Evolutionary conservation across 1,140 invertebrate species (phyloP).

Genomic region (Cotesia typhae): DNA sequence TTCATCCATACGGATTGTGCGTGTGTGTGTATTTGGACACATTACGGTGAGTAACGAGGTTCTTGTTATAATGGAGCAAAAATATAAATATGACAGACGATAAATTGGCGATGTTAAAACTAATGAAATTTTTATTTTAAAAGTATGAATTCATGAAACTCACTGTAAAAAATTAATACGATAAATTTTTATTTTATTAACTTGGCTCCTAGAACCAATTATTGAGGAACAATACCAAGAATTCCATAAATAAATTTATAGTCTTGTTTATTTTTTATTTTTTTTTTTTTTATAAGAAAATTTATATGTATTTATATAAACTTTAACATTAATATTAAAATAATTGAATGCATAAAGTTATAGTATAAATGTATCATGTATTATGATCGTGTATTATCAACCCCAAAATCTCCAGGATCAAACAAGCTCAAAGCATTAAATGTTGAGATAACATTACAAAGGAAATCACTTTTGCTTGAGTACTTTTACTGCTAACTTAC

Average conservation of each 20-base stretch:
- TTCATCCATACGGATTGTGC: neutral
- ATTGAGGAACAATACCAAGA: too few relatives aligned
- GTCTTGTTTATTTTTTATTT: neutral
- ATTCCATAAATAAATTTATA: conserved; percentile 7
- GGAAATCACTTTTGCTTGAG: conserved; percentile 36
- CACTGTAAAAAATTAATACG: conserved; percentile 9
- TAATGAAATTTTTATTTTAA: conserved; percentile 14
- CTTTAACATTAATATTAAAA: too few relatives aligned
- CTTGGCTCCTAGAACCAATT: too few relatives aligned
- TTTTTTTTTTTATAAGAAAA: too few relatives aligned
- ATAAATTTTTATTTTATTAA: conserved; percentile 3
- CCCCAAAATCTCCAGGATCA: neutral
- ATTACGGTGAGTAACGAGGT: conserved; percentile 36
- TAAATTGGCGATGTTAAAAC: conserved; percentile 22
- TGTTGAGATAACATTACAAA: conserved; percentile 30
- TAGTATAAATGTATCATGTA: too few relatives aligned
- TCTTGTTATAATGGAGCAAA: conserved; percentile 27
- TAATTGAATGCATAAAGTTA: too few relatives aligned
- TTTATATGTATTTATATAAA: too few relatives aligned
- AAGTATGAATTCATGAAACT: conserved; percentile 30
- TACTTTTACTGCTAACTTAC: neutral
- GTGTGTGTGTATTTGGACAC: conserved; percentile 2
- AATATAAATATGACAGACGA: conserved; percentile 32
- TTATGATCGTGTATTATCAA: neutral
- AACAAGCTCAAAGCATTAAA: conserved; percentile 36